These are phyloP conservation scores for Hydrolagus colliei DNA, from an alignment of 2,797 vertebrate genomes.

Conservation along the genomic window DNA sequence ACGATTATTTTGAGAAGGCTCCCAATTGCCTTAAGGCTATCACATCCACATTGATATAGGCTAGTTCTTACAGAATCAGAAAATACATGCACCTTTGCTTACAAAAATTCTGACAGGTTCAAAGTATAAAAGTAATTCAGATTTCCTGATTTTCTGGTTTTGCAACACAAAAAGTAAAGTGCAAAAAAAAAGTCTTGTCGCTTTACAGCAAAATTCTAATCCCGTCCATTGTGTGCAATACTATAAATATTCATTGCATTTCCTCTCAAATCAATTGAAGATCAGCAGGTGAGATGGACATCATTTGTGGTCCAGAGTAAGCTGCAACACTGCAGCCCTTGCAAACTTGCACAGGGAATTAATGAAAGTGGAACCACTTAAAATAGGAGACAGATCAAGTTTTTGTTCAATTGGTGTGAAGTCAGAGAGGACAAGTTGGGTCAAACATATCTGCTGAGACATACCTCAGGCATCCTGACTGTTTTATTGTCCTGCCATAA, in stretches of 20 bases:
- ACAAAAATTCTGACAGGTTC: not conserved
- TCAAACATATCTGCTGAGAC: not conserved
- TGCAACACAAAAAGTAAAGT: not conserved
- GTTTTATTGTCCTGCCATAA: constrained; percentile 26
- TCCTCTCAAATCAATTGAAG: too few species aligned
- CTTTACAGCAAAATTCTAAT: too few species aligned
- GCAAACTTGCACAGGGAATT: not conserved
- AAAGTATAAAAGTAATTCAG: not conserved
- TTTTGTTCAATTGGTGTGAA: not conserved
- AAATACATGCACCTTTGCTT: not conserved
- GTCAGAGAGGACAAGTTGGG: not conserved
- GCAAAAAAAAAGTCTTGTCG: not conserved
- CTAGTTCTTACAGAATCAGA: not conserved
- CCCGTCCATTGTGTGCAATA: too few species aligned
- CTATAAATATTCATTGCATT: too few species aligned
- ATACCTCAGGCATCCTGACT: constrained; percentile 22
- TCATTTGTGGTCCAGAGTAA: too few species aligned
- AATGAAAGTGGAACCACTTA: not conserved
- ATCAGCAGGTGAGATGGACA: too few species aligned
- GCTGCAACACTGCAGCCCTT: not conserved
- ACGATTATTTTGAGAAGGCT: not conserved
- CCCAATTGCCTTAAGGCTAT: not conserved
- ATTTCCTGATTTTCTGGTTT: not conserved
- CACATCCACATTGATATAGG: not conserved
- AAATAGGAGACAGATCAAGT: not conserved